Conservation (phyloP, 2,888 invertebrate genomes). For the Brachypterus glaber region DNA sequence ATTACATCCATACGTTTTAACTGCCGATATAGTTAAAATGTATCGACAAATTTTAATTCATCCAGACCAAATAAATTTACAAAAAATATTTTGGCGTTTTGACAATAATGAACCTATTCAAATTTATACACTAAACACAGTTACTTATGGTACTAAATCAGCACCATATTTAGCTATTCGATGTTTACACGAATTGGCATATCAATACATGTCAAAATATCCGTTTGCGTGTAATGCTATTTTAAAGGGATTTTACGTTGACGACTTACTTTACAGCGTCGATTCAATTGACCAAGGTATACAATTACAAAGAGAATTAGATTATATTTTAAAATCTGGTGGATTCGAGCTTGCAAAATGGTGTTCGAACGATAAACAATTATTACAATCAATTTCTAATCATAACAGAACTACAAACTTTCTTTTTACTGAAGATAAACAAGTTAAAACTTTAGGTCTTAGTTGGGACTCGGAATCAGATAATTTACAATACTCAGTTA, state of each 20-base stretch:
- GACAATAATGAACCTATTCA: no score
- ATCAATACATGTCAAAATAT: background rate
- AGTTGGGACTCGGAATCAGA: conserved; percentile 2
- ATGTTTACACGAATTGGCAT: background rate
- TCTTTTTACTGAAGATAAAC: no score
- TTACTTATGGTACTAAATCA: no score
- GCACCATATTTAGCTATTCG: background rate
- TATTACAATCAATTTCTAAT: no score
- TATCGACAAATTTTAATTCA: no score
- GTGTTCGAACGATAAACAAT: background rate
- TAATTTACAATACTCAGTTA: conserved; percentile 4
- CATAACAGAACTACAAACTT: no score
- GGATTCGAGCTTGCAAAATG: background rate
- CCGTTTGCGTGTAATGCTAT: background rate
- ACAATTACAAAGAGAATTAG: background rate
- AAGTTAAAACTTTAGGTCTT: conserved; percentile 4
- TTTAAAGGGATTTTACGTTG: background rate
- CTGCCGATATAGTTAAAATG: no score
- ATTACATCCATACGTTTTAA: no score
- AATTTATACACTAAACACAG: no score
- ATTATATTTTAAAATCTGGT: background rate
- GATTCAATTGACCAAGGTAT: background rate
- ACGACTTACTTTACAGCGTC: background rate
- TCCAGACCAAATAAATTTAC: no score
- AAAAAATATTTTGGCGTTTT: no score